phyloP scores from a whole-genome alignment of 1,140 invertebrate genomes.

The Plectrocnemia conspersa region DNA sequence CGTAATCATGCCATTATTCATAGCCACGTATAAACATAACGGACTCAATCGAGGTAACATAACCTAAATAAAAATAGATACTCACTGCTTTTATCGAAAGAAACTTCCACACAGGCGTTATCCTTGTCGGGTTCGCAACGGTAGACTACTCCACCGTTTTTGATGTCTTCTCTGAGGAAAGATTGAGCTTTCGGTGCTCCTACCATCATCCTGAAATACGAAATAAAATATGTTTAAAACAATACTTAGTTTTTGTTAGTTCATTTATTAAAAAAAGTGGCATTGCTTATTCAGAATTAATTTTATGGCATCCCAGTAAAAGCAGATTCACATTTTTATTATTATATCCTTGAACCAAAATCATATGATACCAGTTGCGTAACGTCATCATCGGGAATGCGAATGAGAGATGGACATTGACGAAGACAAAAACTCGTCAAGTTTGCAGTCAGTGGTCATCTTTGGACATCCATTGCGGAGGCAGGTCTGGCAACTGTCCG shows the following conservation, averaged over 20 bases:
- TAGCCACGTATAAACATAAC: too few species aligned
- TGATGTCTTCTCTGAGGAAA: slow-evolving; percentile 48
- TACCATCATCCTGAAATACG: slow-evolving; percentile 64
- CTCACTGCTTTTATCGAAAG: slow-evolving; percentile 71
- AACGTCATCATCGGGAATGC: too few species aligned
- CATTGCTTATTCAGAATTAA: too few species aligned
- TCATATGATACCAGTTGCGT: too few species aligned
- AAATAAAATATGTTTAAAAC: too few species aligned
- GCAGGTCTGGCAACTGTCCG: neutral
- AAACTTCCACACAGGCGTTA: slow-evolving; percentile 59
- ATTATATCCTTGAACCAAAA: too few species aligned
- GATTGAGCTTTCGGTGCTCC: slow-evolving; percentile 76
- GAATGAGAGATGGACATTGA: neutral
- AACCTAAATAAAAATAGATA: neutral
- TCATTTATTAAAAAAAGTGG: too few species aligned
- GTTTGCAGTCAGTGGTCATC: slow-evolving; percentile 4
- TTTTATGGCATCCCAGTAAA: too few species aligned
- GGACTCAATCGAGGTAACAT: neutral
- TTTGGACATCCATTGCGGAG: slow-evolving; percentile 15
- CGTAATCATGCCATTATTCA: too few species aligned
- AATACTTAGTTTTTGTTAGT: too few species aligned
- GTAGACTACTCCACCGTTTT: slow-evolving; percentile 72
- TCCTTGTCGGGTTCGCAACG: slow-evolving; percentile 59
- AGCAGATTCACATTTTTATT: too few species aligned
- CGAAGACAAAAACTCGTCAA: slow-evolving; percentile 13